Evolutionary conservation across 2,113 vertebrate species (phyloP).

Genomic region (Percina caprodes): DNA sequence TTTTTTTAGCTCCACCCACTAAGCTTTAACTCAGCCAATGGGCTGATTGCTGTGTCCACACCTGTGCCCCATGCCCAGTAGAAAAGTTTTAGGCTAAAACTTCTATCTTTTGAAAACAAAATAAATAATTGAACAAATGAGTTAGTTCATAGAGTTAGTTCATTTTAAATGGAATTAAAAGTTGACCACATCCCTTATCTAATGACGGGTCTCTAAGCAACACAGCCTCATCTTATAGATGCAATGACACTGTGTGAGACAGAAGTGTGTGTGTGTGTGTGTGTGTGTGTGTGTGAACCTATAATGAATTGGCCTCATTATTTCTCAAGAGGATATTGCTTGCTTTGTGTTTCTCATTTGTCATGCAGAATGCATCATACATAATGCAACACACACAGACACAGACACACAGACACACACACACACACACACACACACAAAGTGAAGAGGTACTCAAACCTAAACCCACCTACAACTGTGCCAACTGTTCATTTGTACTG

Average conservation of each 20-base stretch:
- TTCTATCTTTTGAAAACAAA: not conserved
- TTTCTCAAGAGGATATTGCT: slow-evolving; percentile 71
- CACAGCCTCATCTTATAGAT: slow-evolving; percentile 9
- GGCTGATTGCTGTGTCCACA: not conserved
- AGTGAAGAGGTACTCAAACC: slow-evolving; percentile 27
- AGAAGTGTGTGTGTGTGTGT: not conserved
- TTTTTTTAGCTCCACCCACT: not conserved
- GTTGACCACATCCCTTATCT: slow-evolving; percentile 17
- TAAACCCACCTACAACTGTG: slow-evolving; percentile 24
- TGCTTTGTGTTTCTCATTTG: slow-evolving; percentile 45
- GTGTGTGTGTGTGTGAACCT: slow-evolving; percentile 2
- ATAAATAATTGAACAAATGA: not conserved
- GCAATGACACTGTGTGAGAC: slow-evolving; percentile 2
- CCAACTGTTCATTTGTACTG: not conserved
- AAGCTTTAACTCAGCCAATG: not conserved
- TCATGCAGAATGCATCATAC: slow-evolving; percentile 40
- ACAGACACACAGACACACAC: slow-evolving; percentile 18
- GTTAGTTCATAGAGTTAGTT: not conserved
- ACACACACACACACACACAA: slow-evolving; percentile 20
- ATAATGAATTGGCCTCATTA: slow-evolving; percentile 70
- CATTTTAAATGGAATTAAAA: slow-evolving; percentile 9
- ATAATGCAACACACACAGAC: slow-evolving; percentile 42
- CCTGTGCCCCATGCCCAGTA: too few species aligned
- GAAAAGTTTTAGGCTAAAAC: not conserved
- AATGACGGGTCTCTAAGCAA: slow-evolving; percentile 58